Conservation (phyloP, 2,797 vertebrate genomes). For the Bradypodion pumilum region DNA sequence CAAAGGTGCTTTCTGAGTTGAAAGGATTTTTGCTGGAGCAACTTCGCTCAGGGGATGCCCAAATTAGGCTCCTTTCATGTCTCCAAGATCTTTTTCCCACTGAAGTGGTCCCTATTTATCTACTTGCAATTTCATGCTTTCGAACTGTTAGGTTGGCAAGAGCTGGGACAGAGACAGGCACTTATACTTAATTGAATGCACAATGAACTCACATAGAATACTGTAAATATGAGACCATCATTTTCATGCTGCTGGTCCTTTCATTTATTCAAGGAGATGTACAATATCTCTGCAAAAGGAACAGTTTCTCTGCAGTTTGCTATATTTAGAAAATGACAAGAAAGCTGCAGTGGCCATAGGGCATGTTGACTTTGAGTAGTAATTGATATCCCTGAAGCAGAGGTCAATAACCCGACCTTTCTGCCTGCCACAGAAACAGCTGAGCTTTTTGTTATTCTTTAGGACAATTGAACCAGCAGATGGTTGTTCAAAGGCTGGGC, state of each 20-base stretch:
- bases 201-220: background rate
- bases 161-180: too few relatives aligned
- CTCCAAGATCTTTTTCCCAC: too few relatives aligned
- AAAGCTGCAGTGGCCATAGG: slow-evolving; percentile 54
- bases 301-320: slow-evolving; percentile 46
- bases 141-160: too few relatives aligned
- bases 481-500: slow-evolving; percentile 51
- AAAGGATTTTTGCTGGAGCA: too few relatives aligned
- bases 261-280: slow-evolving; percentile 33
- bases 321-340: slow-evolving; percentile 65
- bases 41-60: too few relatives aligned
- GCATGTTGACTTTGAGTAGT: slow-evolving; percentile 69
- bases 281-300: slow-evolving; percentile 29
- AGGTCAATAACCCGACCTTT: slow-evolving; percentile 72
- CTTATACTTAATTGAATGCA: background rate
- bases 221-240: background rate
- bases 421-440: slow-evolving; percentile 66
- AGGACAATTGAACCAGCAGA: slow-evolving; percentile 57
- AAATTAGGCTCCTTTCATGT: too few relatives aligned
- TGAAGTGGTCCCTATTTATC: too few relatives aligned
- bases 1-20: too few relatives aligned
- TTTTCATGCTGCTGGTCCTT: background rate
- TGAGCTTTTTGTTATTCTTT: slow-evolving; percentile 67
- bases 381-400: slow-evolving; percentile 70
- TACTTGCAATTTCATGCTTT: too few relatives aligned